Percentiles rank a stretch among this genome's conserved stretches.
phyloP scores from a whole-genome alignment of 2,888 invertebrate genomes.

The Tillus elongatus region DNA sequence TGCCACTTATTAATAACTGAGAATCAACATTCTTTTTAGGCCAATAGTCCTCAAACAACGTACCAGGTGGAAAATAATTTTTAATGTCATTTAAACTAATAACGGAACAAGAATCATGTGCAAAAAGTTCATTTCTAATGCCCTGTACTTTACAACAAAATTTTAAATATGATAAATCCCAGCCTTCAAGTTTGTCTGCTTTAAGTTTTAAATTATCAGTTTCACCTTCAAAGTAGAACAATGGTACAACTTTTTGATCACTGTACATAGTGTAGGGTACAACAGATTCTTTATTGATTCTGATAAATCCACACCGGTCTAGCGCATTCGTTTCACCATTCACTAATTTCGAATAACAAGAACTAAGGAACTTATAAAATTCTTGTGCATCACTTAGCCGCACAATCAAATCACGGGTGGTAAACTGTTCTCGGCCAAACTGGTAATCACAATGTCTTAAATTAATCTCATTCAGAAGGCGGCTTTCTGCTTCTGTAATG shows the following conservation, averaged over 20 bases:
- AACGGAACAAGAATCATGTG: constrained; percentile 82
- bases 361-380: constrained; percentile 83
- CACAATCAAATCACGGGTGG: constrained; percentile 83
- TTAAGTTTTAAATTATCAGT: constrained; percentile 84
- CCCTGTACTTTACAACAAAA: constrained; percentile 93
- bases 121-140: constrained; percentile 82
- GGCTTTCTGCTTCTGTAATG: constrained; percentile 83
- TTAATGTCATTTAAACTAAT: constrained; percentile 85
- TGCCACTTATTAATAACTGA: constrained; percentile 58
- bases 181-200: constrained; percentile 78
- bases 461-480: constrained; percentile 87
- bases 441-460: constrained; percentile 83
- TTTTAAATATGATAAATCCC: constrained; percentile 87
- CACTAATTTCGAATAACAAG: constrained; percentile 77
- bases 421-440: constrained; percentile 81
- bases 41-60: constrained; percentile 89
- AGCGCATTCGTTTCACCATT: constrained; percentile 58
- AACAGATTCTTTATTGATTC: constrained; percentile 87
- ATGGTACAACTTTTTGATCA: constrained; percentile 77
- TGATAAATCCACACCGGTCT: constrained; percentile 83
- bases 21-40: constrained; percentile 81
- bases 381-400: constrained; percentile 79
- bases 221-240: constrained; percentile 85
- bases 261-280: constrained; percentile 85
- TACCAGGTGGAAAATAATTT: constrained; percentile 82